Percentiles rank a stretch among this genome's conserved stretches.
phyloP scores from a whole-genome alignment of 2,888 invertebrate species.

The Drosophila longiperda region DNA sequence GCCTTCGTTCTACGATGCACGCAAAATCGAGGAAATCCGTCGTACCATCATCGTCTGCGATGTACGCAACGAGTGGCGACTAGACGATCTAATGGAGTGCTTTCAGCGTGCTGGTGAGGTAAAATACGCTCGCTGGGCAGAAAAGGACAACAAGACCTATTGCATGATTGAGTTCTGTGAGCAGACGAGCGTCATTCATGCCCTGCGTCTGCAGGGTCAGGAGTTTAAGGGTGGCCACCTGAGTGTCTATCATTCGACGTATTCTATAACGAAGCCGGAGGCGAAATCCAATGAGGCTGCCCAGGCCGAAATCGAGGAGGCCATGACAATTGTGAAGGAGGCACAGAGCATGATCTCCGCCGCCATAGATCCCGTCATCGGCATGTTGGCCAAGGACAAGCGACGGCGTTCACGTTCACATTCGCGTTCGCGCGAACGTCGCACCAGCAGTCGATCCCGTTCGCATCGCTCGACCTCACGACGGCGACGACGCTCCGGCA shows the following conservation, averaged over 20 bases:
- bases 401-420: conserved; percentile 86
- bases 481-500: conserved; percentile 86
- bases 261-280: conserved; percentile 96
- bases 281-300: conserved; percentile 98
- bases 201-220: conserved; percentile 93
- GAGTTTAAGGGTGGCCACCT: conserved; percentile 89
- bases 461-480: conserved; percentile 88
- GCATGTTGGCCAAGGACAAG: conserved; percentile 94
- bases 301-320: conserved; percentile 97
- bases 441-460: conserved; percentile 87
- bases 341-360: conserved; percentile 97
- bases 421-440: conserved; percentile 87
- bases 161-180: conserved; percentile 97
- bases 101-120: conserved; percentile 96
- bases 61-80: conserved; percentile 89
- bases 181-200: conserved; percentile 94
- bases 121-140: conserved; percentile 96
- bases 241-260: conserved; percentile 95
- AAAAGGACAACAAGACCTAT: conserved; percentile 91
- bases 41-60: conserved; percentile 95
- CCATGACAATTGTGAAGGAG: conserved; percentile 98
- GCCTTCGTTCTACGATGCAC: conserved; percentile 93
- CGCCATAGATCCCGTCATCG: conserved; percentile 96
- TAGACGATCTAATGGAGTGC: conserved; percentile 95
- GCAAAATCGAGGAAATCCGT: conserved; percentile 97